phyloP scores from a whole-genome alignment of 2,888 invertebrate genomes.

The Mythimna impura region DNA sequence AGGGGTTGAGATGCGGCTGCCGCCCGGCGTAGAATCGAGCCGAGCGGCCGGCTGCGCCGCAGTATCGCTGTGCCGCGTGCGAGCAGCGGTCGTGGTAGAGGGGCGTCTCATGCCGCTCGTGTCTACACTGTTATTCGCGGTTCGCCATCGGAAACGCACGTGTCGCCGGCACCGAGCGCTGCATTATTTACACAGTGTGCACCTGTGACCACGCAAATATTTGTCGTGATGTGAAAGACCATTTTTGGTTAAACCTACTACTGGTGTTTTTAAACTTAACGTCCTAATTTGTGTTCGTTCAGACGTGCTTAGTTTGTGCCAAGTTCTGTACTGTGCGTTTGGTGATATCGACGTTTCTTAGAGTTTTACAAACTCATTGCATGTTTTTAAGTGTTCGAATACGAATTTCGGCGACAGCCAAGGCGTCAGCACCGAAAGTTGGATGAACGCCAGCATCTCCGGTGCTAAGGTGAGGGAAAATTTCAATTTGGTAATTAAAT shows the following conservation, averaged over 20 bases:
- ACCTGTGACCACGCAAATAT: constrained; percentile 87
- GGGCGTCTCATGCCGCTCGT: constrained; percentile 72
- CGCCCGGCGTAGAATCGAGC: constrained; percentile 61
- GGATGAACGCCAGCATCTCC: constrained; percentile 89
- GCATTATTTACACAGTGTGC: constrained; percentile 78
- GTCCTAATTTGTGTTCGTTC: constrained; percentile 74
- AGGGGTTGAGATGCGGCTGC: constrained; percentile 79
- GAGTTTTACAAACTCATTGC: constrained; percentile 74
- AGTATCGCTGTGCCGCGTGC: constrained; percentile 85
- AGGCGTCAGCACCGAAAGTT: constrained; percentile 83
- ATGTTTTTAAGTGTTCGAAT: constrained; percentile 78
- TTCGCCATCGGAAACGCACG: constrained; percentile 86
- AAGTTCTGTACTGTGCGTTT: constrained; percentile 77
- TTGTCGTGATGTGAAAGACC: constrained; percentile 87
- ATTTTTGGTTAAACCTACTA: constrained; percentile 78
- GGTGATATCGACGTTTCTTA: constrained; percentile 69
- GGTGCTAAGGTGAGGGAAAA: constrained; percentile 86
- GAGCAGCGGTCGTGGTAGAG: constrained; percentile 84
- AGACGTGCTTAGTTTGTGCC: constrained; percentile 81
- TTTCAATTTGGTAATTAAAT: constrained; percentile 64
- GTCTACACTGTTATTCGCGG: constrained; percentile 84
- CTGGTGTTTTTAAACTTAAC: constrained; percentile 76
- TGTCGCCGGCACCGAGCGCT: constrained; percentile 80
- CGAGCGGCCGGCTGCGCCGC: constrained; percentile 70
- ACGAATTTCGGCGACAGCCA: constrained; percentile 86